Evolutionary conservation across 2,113 vertebrate genomes (phyloP), one percentile per base, ranked within the genome.

Genomic region (Dipodomys spectabilis): DNA sequence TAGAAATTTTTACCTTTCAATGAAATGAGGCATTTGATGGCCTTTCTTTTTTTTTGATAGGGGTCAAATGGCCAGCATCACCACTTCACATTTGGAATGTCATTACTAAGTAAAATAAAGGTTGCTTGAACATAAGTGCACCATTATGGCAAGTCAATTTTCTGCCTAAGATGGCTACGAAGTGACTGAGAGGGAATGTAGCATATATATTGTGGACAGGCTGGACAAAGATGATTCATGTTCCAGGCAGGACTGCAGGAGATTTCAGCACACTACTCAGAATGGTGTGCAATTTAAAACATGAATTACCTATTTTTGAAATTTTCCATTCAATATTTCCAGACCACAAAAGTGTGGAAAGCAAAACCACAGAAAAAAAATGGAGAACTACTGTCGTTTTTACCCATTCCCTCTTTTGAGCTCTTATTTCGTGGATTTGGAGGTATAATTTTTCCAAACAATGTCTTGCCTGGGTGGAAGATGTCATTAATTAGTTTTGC

Each of bases 361-460:
- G 35, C 27, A 81, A 80, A 62, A 44, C 23, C 65, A 69, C 32
- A 71, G 23, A 49, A 49, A 49, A 81, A 71, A 81, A 57, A 57
- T 18, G 39, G 27, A 35, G 35, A 62, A 39, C 28, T 72, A 72
- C 7, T 44, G 5, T 82, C 71, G 23, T 35, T 95, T 95, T 94
- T 65, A 57, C 8, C 69, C 27, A 84, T 90, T 94, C 7, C 4
- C 20, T 96, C 44, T 93, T 92, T 90, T 71, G 85, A 82, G 87
- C 25, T 96, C 86, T 64, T 64, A 78, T 35, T 92, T 90, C 35
- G 23, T 94, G 83, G 57, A 93, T 89, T 78, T 93, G 93, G 64
- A 28, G 19, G 18, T 92, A 0, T 93, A 53, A 84, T 71, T 82
- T 75, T 39, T 49, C 57, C 83, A 81, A 88, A 69, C 78, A 2